These are phyloP conservation scores for Hoplodrina ambigua DNA, from an alignment of 2,888 invertebrate species.

Conservation along the genomic window DNA sequence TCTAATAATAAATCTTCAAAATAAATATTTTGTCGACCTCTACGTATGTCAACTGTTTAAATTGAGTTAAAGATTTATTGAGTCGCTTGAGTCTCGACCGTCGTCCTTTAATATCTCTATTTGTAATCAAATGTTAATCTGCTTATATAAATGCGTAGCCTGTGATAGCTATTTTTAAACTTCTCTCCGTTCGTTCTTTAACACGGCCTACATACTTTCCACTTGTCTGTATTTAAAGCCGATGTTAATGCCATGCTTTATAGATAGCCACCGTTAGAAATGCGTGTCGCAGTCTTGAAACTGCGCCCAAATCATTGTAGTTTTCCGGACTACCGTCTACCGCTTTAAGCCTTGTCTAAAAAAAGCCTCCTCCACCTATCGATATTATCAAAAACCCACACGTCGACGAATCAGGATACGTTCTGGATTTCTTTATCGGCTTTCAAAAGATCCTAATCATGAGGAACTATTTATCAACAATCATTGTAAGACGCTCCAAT, in stretches of 20 bases:
- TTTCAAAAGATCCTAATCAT: neutral
- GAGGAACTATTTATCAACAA: neutral
- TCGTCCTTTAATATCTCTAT: conserved; percentile 19
- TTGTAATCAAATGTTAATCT: neutral
- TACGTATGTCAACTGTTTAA: neutral
- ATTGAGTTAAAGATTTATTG: conserved; percentile 1
- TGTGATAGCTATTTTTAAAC: conserved; percentile 16
- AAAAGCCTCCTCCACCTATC: neutral
- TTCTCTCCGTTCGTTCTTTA: neutral
- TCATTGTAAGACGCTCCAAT: neutral
- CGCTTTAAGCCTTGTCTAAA: neutral
- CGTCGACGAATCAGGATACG: neutral
- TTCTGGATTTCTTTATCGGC: conserved; percentile 1
- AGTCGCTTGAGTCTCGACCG: neutral
- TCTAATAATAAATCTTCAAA: too few species aligned
- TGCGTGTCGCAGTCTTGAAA: conserved; percentile 12
- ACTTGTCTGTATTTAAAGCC: conserved; percentile 31
- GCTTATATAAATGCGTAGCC: conserved; percentile 1
- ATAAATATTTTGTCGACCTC: neutral
- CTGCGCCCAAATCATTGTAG: neutral
- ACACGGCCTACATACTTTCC: conserved; percentile 36
- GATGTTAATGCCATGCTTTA: conserved; percentile 22
- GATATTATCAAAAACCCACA: neutral
- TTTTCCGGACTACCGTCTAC: neutral
- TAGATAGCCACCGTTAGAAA: conserved; percentile 3